Base-by-base conservation (phyloP, 2,797 vertebrate genomes). In the Schizopygopsis pylzovi region DNA sequence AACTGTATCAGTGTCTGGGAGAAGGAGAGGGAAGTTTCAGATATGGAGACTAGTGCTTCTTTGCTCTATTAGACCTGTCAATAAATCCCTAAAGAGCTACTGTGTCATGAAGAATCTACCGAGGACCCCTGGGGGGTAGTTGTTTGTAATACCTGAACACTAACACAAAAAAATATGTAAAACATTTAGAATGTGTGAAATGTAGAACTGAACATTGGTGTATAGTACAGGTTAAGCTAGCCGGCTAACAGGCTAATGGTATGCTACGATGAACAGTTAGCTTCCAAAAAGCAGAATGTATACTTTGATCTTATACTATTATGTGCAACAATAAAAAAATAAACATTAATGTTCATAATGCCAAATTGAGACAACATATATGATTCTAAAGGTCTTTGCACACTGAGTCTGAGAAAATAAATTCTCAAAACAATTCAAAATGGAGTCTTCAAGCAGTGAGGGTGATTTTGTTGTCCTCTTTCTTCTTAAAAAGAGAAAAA, bases 21-120 rank as follows among this genome's bases (percentile, higher is more conserved):
- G 63, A 78, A 79, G n/a, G 15, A 78, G 16, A 78, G 22, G 9
- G 67, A 77, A 28, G 13, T 73, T 56, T 72, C 67, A 72, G 20
- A 22, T 56, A 61, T 63, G 52, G 41, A 83, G 63, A 73, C 25
- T 82, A 39, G 47, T 79, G 5, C n/a, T 79, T 59, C 39, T 71
- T 10, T 65, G 67, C 54, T 73, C 28, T 37, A 39, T 72, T 63
- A 85, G 28, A 80, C 39, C 65, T 63, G 9, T 79, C 11, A 70
- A 39, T 59, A 33, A 71, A 85, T 56, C 65, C 43, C 9, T 79
- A 49, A 79, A 49, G 37, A 37, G 25, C 47, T 79, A 28, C 18
- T 54, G 49, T 84, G 52, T 15, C 41, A 70, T 13, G 43, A 79
- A 63, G 20, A 25, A 80, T 67, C 25, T 65, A 11, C 41, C 5